Percentiles rank a stretch among this genome's conserved stretches.
phyloP scores from a whole-genome alignment of 2,797 vertebrate species.

The Acipenser transmontanus region DNA sequence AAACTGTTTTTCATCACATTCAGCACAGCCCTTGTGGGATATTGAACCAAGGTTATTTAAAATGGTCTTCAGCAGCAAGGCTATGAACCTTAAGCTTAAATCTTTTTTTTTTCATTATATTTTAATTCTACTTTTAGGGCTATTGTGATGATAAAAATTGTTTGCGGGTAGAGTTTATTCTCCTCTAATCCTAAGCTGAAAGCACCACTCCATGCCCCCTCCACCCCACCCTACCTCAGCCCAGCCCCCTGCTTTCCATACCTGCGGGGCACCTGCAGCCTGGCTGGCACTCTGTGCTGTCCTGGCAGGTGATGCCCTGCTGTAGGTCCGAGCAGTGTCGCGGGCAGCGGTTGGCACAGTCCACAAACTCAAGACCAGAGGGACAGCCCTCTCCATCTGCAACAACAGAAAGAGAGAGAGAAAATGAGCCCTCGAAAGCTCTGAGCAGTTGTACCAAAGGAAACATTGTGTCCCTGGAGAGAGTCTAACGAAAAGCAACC shows the following conservation, averaged over 20 bases:
- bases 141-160: no score
- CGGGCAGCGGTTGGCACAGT: conserved; percentile 75
- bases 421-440: neutral
- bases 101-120: no score
- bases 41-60: no score
- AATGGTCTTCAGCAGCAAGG: no score
- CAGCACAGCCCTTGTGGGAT: neutral
- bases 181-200: neutral
- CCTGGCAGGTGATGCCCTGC: conserved; percentile 70
- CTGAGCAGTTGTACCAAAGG: neutral
- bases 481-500: no score
- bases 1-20: neutral
- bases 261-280: conserved; percentile 76
- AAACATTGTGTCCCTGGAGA: neutral
- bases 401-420: conserved; percentile 4
- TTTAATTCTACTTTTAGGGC: no score
- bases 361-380: conserved; percentile 53
- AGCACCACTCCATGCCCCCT: neutral
- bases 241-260: conserved; percentile 18
- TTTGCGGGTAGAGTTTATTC: no score
- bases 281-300: conserved; percentile 54
- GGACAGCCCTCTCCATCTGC: conserved; percentile 66
- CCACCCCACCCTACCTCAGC: no score
- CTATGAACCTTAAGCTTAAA: no score
- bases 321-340: conserved; percentile 77